Base-by-base conservation (phyloP, 2,888 invertebrate genomes). In the Anagyrus pseudococci region DNA sequence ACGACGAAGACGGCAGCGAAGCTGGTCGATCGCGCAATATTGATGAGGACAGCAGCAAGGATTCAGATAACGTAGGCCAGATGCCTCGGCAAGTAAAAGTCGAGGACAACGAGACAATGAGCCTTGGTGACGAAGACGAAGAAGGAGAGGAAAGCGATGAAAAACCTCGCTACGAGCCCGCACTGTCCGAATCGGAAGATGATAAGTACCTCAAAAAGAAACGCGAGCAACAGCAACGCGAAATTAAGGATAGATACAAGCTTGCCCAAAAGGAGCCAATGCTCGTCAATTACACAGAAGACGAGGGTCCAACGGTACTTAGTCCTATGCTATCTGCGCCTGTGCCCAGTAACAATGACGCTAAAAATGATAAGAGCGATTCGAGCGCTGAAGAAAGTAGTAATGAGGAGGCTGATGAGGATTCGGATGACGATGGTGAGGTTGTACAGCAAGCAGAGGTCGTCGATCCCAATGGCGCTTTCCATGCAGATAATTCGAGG, bases 281-380 rank as follows among this genome's bases (percentile, higher is more conserved):
- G 26, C 41, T 63, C 7, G 71, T 67, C 29, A 74, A 73, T 47
- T 74, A 73, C 29, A 71, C 70, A 2, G 79, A 79, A 6, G 79
- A 80, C 13, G 79, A 79, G 25, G 80, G 77, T 3, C 78, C 79
- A 2, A 79, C 80, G 0, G 72, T 78, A 10, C 62, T 81, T 22
- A 79, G 79, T 65, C 80, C 80, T 1, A 77, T 80, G 68, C 73
- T 80, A 72, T 79, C 80, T 2, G 63, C 20, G 20, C 13, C n/a
- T 10, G 22, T 8, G 6, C 47, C 20, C 10, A 47, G 22, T 4
- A 17, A n/a, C 4, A 26, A 29, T 4, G 17, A 29, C 23, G 61
- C 49, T 8, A 58, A 49, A 15, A 49, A 56, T 3, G 59, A 47
- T 0, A 62, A 62, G 22, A 62, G 44, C 20, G 62, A 60, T 0